These are phyloP conservation scores for Patella depressa DNA, from an alignment of 2,888 invertebrate species.

Conservation along the genomic window DNA sequence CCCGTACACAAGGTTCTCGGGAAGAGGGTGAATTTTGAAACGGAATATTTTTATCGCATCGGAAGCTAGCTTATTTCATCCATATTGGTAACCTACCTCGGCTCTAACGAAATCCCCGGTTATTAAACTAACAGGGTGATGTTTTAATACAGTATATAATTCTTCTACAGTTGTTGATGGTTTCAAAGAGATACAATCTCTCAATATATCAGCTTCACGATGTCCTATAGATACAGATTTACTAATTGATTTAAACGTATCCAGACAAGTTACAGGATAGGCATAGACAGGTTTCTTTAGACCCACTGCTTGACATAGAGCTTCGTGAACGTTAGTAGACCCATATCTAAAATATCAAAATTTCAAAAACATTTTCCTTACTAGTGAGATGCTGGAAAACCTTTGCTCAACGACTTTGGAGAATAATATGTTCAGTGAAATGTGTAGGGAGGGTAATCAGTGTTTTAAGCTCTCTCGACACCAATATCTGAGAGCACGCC, in stretches of 20 bases:
- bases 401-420: constrained; percentile 11
- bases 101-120: constrained; percentile 55
- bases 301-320: constrained; percentile 44
- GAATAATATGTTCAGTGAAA: not conserved
- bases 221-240: constrained; percentile 35
- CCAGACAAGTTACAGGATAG: constrained; percentile 49
- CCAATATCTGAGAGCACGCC: too few relatives aligned
- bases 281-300: constrained; percentile 45
- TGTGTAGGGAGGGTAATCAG: too few relatives aligned
- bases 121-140: constrained; percentile 44
- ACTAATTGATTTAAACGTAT: constrained; percentile 42
- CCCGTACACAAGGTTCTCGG: not conserved
- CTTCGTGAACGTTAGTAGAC: constrained; percentile 50
- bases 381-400: not conserved
- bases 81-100: constrained; percentile 40
- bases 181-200: constrained; percentile 50
- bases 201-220: constrained; percentile 29
- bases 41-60: too few relatives aligned
- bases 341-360: constrained; percentile 37
- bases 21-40: not conserved
- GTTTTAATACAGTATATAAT: constrained; percentile 40
- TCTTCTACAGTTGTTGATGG: constrained; percentile 49
- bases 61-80: too few relatives aligned
- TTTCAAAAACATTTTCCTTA: not conserved
- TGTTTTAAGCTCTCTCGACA: too few relatives aligned